These are phyloP conservation scores for Rhinichthys klamathensis DNA, from an alignment of 2,113 vertebrate genomes.

Conservation along the genomic window DNA sequence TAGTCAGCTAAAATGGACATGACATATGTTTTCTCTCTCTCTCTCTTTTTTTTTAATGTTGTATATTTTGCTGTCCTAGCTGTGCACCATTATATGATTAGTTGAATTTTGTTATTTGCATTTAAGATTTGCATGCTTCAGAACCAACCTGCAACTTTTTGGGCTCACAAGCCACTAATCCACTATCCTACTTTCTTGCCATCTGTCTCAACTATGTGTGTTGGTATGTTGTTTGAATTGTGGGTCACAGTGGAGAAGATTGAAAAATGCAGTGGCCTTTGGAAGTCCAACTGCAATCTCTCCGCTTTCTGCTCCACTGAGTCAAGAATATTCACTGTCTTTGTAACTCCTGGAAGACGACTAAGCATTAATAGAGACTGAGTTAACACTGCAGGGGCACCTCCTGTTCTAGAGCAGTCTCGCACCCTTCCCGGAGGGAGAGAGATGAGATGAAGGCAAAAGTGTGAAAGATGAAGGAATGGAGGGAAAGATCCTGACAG, in stretches of 20 bases:
- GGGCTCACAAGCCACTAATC: too few species aligned
- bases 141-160: background rate
- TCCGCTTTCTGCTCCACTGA: conserved; percentile 12
- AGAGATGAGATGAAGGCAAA: conserved; percentile 33
- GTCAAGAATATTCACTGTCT: conserved; percentile 29
- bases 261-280: conserved; percentile 35
- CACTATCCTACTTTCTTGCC: background rate
- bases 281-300: conserved; percentile 26
- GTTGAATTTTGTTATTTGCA: background rate
- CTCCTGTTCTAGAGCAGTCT: background rate
- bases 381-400: conserved; percentile 13
- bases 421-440: background rate
- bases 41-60: background rate
- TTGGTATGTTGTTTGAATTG: background rate
- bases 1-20: background rate
- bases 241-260: conserved; percentile 31
- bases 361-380: conserved; percentile 17
- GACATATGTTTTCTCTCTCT: background rate
- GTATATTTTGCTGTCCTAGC: background rate
- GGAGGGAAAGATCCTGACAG: background rate
- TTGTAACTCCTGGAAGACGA: conserved; percentile 18
- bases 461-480: conserved; percentile 12
- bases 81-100: background rate
- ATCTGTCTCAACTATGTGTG: conserved; percentile 4
- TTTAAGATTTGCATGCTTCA: background rate